These are phyloP conservation scores for Synergus japonicus DNA, from an alignment of 2,888 invertebrate genomes.

Conservation along the genomic window DNA sequence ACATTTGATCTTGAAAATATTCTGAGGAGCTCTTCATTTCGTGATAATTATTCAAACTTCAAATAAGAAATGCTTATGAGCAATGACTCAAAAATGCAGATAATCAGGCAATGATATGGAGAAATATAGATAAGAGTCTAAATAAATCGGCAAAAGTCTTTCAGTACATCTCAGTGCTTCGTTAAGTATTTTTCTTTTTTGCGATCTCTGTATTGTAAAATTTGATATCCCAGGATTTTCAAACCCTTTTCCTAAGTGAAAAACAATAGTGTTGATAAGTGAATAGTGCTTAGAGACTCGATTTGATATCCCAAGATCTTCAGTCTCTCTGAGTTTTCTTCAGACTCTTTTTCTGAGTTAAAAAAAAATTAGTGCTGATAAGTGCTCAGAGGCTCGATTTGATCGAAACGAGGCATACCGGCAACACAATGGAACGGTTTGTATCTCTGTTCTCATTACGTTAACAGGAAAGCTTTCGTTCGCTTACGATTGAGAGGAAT, in stretches of 20 bases:
- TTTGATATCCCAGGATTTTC: background rate
- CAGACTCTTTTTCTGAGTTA: background rate
- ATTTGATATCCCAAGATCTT: background rate
- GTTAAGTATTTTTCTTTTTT: background rate
- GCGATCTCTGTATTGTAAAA: background rate
- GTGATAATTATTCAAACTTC: background rate
- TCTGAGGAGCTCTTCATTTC: background rate
- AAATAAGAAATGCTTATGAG: background rate
- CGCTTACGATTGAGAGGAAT: constrained; percentile 19
- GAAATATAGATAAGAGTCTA: background rate
- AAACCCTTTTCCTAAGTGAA: background rate
- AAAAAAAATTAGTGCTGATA: background rate
- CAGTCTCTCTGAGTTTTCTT: background rate
- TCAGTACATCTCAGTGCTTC: background rate
- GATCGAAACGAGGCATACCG: background rate
- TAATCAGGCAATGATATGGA: background rate
- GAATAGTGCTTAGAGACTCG: background rate
- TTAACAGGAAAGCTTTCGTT: constrained; percentile 34
- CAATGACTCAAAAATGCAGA: background rate
- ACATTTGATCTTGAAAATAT: background rate
- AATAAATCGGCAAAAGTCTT: background rate
- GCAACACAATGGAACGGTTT: constrained; percentile 3
- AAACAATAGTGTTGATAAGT: background rate
- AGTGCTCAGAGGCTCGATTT: background rate
- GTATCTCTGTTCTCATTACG: constrained; percentile 18